Percentiles rank a stretch among this genome's conserved stretches.
Conservation (phyloP, 2,797 vertebrate species). For the Urocyon cinereoargenteus region DNA sequence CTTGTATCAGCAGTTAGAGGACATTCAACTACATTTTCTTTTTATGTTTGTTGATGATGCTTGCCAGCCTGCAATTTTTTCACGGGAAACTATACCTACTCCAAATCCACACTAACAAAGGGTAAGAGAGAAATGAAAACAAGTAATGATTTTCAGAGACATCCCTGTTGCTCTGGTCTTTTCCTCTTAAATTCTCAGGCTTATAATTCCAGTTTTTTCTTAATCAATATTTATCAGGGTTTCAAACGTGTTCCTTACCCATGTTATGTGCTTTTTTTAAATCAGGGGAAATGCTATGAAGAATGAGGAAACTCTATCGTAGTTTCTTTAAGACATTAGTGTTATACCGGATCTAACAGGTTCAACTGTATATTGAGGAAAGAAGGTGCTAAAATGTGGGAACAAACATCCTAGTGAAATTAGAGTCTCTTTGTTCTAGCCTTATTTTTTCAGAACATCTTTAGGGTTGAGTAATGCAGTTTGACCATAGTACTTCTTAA, state of each 20-base stretch:
- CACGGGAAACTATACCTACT: background rate
- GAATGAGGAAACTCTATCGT: background rate
- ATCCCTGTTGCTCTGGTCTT: background rate
- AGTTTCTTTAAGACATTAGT: background rate
- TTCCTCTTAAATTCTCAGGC: background rate
- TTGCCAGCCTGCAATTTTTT: slow-evolving; percentile 13
- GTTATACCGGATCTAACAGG: fast-evolving
- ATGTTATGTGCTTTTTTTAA: background rate
- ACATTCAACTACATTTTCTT: slow-evolving; percentile 30
- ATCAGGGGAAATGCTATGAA: background rate
- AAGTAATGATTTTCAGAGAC: background rate
- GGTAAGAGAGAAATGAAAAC: background rate
- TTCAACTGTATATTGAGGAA: slow-evolving; percentile 71
- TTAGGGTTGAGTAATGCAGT: slow-evolving; percentile 5
- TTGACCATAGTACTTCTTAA: background rate
- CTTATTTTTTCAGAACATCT: slow-evolving; percentile 9
- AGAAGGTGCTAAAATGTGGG: slow-evolving; percentile 29
- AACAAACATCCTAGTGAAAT: background rate
- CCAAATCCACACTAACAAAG: background rate
- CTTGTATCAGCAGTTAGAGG: slow-evolving; percentile 24
- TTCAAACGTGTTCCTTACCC: background rate
- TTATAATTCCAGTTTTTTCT: background rate
- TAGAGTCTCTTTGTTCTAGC: slow-evolving; percentile 8
- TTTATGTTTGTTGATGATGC: background rate
- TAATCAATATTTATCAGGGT: background rate